phyloP scores from a whole-genome alignment of 2,888 invertebrate species.

The Ypsolopha scabrella region DNA sequence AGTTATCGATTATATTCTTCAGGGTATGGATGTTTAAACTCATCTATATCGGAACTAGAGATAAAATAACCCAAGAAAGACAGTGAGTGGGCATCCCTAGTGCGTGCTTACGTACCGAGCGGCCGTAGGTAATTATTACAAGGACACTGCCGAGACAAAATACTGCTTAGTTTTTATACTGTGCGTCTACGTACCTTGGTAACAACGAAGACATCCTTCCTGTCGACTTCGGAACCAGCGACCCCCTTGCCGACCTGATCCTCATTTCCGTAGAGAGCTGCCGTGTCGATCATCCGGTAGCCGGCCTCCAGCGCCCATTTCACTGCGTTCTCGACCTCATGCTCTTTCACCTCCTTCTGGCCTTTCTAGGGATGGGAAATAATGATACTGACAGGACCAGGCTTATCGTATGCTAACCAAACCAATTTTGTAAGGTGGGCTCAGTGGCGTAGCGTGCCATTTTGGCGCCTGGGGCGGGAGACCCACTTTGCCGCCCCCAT shows the following conservation, averaged over 20 bases:
- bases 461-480: background rate
- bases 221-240: constrained; percentile 24
- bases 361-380: constrained; percentile 31
- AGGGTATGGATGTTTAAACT: no score
- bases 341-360: constrained; percentile 22
- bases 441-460: background rate
- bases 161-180: no score
- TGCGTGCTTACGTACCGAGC: no score
- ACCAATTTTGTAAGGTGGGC: background rate
- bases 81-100: no score
- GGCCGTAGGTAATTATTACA: no score
- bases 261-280: constrained; percentile 35
- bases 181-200: constrained; percentile 33
- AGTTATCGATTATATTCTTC: no score
- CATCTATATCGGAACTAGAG: no score
- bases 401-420: background rate
- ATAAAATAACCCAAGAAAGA: no score
- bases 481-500: no score
- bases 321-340: constrained; percentile 33
- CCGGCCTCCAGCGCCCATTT: constrained; percentile 41
- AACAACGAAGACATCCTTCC: constrained; percentile 39
- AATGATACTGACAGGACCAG: no score
- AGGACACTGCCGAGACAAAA: no score
- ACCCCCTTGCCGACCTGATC: constrained; percentile 38
- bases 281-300: constrained; percentile 48